phyloP scores from a whole-genome alignment of 2,113 vertebrate genomes.

The Willisornis vidua region DNA sequence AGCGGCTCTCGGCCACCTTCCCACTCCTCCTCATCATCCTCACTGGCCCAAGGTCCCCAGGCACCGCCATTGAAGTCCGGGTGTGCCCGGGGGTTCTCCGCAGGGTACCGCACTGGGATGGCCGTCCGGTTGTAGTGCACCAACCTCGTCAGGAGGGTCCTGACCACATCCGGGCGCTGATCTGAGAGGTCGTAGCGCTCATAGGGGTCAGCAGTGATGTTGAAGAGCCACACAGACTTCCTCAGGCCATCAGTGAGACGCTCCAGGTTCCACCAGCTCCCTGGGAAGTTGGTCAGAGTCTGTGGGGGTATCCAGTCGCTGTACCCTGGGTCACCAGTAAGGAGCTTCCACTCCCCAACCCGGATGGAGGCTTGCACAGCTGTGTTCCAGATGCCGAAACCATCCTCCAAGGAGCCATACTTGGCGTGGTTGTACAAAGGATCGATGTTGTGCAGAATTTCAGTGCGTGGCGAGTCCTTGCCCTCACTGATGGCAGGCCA shows the following conservation, averaged over 20 bases:
- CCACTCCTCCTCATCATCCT: slow-evolving; percentile 83
- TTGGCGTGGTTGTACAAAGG: slow-evolving; percentile 90
- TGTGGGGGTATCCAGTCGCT: slow-evolving; percentile 95
- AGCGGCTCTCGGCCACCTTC: slow-evolving; percentile 46
- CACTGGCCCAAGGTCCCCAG: slow-evolving; percentile 93
- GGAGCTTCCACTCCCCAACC: slow-evolving; percentile 92
- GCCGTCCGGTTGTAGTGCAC: slow-evolving; percentile 90
- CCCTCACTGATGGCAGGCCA: slow-evolving; percentile 94
- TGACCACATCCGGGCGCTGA: slow-evolving; percentile 88
- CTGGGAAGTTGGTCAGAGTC: slow-evolving; percentile 88
- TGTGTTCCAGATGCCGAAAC: slow-evolving; percentile 93
- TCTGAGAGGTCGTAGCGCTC: slow-evolving; percentile 88
- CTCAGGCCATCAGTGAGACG: slow-evolving; percentile 78
- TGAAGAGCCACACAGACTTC: slow-evolving; percentile 93
- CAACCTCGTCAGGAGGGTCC: slow-evolving; percentile 84
- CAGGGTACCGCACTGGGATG: slow-evolving; percentile 92
- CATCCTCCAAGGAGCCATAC: slow-evolving; percentile 85
- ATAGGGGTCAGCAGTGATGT: slow-evolving; percentile 90
- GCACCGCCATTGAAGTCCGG: slow-evolving; percentile 91
- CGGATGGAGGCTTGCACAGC: slow-evolving; percentile 93
- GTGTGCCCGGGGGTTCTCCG: slow-evolving; percentile 91
- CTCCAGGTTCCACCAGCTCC: slow-evolving; percentile 94
- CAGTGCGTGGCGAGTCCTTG: slow-evolving; percentile 85
- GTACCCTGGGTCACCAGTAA: slow-evolving; percentile 94
- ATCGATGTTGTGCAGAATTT: slow-evolving; percentile 97